Percentiles rank a stretch among this genome's conserved stretches.
Evolutionary conservation across 1,140 invertebrate species (phyloP).

Genomic region (Euwallacea fornicatus): DNA sequence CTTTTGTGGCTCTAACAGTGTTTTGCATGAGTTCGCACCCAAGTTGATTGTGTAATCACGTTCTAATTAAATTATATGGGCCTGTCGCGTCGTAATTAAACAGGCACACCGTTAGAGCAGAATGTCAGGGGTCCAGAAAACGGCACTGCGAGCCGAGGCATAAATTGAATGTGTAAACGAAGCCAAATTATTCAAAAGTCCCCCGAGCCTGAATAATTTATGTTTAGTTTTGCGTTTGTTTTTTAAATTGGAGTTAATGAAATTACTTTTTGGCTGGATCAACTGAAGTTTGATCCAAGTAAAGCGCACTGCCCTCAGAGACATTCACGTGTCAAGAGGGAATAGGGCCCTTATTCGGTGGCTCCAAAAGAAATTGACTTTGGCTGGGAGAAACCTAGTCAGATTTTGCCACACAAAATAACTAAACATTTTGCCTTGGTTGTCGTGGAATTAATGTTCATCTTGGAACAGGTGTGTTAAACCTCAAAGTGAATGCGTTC

Average conservation of each 20-base stretch:
- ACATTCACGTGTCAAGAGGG: too few relatives aligned
- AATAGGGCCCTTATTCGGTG: too few relatives aligned
- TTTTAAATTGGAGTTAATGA: slow-evolving; percentile 6
- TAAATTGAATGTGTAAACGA: slow-evolving; percentile 15
- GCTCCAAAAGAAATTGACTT: too few relatives aligned
- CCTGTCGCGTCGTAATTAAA: slow-evolving; percentile 14
- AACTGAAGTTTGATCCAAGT: too few relatives aligned
- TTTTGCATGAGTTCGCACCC: slow-evolving; percentile 9
- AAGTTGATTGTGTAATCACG: slow-evolving; percentile 13
- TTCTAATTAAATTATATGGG: slow-evolving; percentile 17
- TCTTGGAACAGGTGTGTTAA: too few relatives aligned
- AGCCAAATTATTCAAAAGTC: slow-evolving; percentile 10
- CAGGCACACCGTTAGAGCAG: slow-evolving; percentile 7
- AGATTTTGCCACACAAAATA: too few relatives aligned
- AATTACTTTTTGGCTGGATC: background rate
- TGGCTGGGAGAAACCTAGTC: too few relatives aligned
- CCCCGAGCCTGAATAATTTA: slow-evolving; percentile 10
- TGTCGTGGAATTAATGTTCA: too few relatives aligned
- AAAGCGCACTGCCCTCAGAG: too few relatives aligned
- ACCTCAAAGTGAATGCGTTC: too few relatives aligned
- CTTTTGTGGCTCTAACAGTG: background rate
- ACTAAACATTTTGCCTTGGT: too few relatives aligned
- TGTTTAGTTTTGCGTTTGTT: slow-evolving; percentile 9
- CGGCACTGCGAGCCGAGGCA: slow-evolving; percentile 9
- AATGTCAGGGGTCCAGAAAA: slow-evolving; percentile 14